phyloP scores from a whole-genome alignment of 2,888 invertebrate genomes.

The Unio delphinus region DNA sequence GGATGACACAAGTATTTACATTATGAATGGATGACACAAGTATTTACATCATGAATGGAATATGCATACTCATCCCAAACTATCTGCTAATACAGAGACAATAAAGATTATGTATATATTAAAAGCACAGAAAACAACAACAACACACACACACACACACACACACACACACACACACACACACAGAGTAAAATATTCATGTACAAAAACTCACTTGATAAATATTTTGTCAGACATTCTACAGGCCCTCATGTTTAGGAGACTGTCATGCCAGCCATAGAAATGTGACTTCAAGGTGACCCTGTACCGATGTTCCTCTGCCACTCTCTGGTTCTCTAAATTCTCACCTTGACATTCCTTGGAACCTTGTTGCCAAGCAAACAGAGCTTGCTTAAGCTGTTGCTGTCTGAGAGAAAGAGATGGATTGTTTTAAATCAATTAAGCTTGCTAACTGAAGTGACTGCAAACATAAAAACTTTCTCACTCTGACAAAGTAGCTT shows the following conservation, averaged over 20 bases:
- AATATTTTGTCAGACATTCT: constrained; percentile 34
- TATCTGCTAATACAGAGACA: too few relatives aligned
- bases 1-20: too few relatives aligned
- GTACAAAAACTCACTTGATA: constrained; percentile 23
- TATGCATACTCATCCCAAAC: too few relatives aligned
- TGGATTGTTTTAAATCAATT: too few relatives aligned
- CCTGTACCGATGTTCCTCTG: constrained; percentile 42
- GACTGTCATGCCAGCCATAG: constrained; percentile 45
- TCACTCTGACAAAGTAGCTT: too few relatives aligned
- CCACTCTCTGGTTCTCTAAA: constrained; percentile 38
- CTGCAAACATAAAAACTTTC: too few relatives aligned
- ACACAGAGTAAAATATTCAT: not conserved
- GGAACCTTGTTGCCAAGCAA: constrained; percentile 43
- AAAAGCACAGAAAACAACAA: too few relatives aligned
- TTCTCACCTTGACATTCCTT: constrained; percentile 41
- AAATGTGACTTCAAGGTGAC: constrained; percentile 37
- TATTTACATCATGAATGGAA: too few relatives aligned
- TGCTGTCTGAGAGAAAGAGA: constrained; percentile 17
- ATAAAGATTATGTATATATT: not conserved
- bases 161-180: not conserved
- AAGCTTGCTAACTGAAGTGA: too few relatives aligned
- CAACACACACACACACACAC: not conserved
- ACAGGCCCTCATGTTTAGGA: constrained; percentile 39
- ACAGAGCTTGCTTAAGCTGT: constrained; percentile 33
- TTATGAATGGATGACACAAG: too few relatives aligned